phyloP scores from a whole-genome alignment of 37 sponge, comb jelly and placozoan genomes.

The Theonella swinhoei region DNA sequence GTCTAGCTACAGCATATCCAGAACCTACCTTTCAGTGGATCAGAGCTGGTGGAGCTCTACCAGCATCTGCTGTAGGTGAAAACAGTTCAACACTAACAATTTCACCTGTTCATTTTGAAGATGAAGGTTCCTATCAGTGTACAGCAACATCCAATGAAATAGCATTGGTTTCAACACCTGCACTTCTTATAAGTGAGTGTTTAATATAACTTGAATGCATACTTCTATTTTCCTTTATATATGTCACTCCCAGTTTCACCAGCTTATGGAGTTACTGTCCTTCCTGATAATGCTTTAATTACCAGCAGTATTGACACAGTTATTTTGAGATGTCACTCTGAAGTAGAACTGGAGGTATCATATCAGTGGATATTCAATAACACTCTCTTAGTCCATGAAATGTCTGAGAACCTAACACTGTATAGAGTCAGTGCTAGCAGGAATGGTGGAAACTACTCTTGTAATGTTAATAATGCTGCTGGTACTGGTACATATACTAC shows the following conservation, averaged over 20 bases:
- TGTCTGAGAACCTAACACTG: background rate
- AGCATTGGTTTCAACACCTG: background rate
- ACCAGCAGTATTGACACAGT: background rate
- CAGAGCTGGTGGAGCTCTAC: background rate
- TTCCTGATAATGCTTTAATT: background rate
- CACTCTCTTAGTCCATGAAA: background rate
- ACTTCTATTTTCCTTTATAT: background rate
- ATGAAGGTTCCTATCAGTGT: background rate
- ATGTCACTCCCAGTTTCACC: conserved; percentile 1
- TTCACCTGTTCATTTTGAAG: background rate
- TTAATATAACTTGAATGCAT: background rate
- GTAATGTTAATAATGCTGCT: background rate
- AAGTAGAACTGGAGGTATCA: background rate
- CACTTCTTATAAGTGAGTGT: background rate
- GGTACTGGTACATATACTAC: background rate
- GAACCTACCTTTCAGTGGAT: conserved; percentile 4
- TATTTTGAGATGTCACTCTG: background rate
- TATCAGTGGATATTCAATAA: background rate
- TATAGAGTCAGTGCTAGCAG: background rate
- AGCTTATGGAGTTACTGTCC: background rate
- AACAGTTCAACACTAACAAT: background rate
- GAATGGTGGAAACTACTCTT: background rate
- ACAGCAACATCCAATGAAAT: background rate
- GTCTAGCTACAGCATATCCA: conserved; percentile 25
- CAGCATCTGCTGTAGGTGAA: background rate